A percentile compares a stretch with the other conserved stretches of the same genome.
Conservation (phyloP, 2,113 vertebrate genomes). For the Bambusicola thoracicus region DNA sequence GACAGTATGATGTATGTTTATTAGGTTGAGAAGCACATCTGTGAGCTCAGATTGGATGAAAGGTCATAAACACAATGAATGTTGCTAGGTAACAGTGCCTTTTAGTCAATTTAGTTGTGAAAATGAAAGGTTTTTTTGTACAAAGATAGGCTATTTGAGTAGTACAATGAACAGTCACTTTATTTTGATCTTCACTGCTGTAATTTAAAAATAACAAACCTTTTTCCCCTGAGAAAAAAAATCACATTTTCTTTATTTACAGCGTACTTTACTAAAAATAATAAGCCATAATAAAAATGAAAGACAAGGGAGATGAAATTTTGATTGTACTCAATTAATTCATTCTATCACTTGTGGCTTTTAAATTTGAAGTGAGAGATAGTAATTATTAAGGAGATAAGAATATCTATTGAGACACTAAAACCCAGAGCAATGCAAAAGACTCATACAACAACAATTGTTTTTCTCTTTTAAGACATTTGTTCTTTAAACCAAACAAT, state of each 20-base stretch:
- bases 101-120: constrained; percentile 86
- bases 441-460: neutral
- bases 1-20: constrained; percentile 81
- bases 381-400: constrained; percentile 54
- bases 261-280: constrained; percentile 50
- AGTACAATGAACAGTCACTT: constrained; percentile 84
- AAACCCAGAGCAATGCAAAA: constrained; percentile 39
- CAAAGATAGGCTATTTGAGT: constrained; percentile 82
- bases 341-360: constrained; percentile 38
- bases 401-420: constrained; percentile 41
- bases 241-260: constrained; percentile 64
- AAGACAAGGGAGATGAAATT: constrained; percentile 58
- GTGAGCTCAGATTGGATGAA: constrained; percentile 83
- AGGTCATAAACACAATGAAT: constrained; percentile 87
- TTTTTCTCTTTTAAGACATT: neutral
- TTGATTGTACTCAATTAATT: constrained; percentile 57
- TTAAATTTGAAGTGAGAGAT: constrained; percentile 53
- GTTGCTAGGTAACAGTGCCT: constrained; percentile 89
- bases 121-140: constrained; percentile 82
- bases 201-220: constrained; percentile 80
- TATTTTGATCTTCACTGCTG: constrained; percentile 83
- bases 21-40: constrained; percentile 85
- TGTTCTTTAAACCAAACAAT: neutral
- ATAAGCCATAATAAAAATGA: constrained; percentile 54
- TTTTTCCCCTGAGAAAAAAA: constrained; percentile 22